A percentile compares a stretch with the other conserved stretches of the same genome.
These are phyloP conservation scores for Volucella inanis DNA, from an alignment of 2,888 invertebrate genomes.

Conservation along the genomic window DNA sequence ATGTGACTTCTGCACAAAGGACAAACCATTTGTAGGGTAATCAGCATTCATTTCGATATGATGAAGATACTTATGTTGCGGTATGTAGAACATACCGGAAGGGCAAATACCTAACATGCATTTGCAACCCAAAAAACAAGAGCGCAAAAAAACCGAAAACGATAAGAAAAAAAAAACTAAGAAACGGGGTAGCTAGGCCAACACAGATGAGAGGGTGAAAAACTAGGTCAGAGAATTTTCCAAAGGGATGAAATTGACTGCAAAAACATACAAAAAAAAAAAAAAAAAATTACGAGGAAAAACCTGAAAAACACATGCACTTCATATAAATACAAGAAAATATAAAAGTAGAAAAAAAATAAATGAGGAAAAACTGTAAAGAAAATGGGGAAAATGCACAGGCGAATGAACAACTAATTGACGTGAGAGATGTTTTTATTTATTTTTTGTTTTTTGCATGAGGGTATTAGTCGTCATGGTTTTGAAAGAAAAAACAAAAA, in stretches of 20 bases:
- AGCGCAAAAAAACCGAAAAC: conserved; percentile 28
- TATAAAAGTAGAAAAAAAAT: conserved; percentile 41
- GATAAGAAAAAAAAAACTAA: conserved; percentile 8
- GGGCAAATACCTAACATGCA: conserved; percentile 73
- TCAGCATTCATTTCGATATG: conserved; percentile 59
- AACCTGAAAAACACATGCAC: conserved; percentile 63
- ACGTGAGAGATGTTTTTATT: conserved; percentile 67
- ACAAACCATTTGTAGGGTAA: conserved; percentile 65
- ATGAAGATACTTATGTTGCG: conserved; percentile 64
- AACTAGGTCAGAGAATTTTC: conserved; percentile 73
- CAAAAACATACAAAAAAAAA: conserved; percentile 61
- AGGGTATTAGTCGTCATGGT: conserved; percentile 58
- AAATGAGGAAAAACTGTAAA: conserved; percentile 30
- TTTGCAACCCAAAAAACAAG: conserved; percentile 52
- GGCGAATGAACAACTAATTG: conserved; percentile 71
- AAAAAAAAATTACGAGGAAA: background rate
- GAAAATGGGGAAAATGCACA: conserved; percentile 60
- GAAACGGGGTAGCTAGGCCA: conserved; percentile 73
- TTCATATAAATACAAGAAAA: conserved; percentile 51
- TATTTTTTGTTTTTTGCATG: background rate
- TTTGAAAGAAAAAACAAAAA: conserved; percentile 43
- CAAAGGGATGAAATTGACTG: conserved; percentile 75
- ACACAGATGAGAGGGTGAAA: conserved; percentile 71
- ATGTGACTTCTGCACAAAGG: conserved; percentile 56
- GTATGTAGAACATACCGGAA: conserved; percentile 75